Conservation (phyloP, 2,797 vertebrate genomes). For the Pseudopleuronectes americanus region DNA sequence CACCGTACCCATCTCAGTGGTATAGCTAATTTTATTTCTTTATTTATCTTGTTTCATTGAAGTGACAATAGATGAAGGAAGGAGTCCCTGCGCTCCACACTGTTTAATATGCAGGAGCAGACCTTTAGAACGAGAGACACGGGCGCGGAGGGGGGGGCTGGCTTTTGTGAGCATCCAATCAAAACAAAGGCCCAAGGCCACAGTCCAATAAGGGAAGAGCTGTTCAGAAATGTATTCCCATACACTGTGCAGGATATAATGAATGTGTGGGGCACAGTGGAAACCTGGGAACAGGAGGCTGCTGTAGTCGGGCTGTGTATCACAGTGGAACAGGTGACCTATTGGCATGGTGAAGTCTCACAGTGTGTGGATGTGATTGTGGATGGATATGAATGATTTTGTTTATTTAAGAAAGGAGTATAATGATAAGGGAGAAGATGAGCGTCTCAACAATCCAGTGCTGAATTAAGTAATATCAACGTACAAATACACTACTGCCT, state of each 20-base stretch:
- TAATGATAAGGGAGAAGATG: background rate
- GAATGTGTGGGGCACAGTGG: conserved; percentile 28
- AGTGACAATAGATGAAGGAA: conserved; percentile 25
- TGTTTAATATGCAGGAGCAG: conserved; percentile 74
- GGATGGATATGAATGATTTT: background rate
- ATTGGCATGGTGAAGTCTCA: conserved; percentile 2
- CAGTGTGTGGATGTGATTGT: background rate
- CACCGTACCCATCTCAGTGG: conserved; percentile 7
- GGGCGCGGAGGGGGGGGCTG: conserved; percentile 39
- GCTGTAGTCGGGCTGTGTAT: conserved; percentile 9
- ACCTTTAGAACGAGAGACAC: conserved; percentile 58
- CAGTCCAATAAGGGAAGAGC: conserved; percentile 56
- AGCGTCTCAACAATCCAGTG: background rate
- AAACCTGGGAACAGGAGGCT: conserved; percentile 31
- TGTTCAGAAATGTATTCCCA: conserved; percentile 37
- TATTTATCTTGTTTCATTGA: conserved; percentile 20
- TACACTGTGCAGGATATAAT: conserved; percentile 32
- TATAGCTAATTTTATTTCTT: conserved; percentile 5
- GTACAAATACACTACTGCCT: too few species aligned
- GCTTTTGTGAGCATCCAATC: conserved; percentile 67
- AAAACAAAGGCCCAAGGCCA: conserved; percentile 61
- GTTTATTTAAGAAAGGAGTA: background rate
- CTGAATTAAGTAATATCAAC: background rate
- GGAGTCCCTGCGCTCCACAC: conserved; percentile 40
- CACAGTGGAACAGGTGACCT: conserved; percentile 20